These are phyloP conservation scores for Acanthosepion pharaonis DNA, from an alignment of 2,888 invertebrate genomes.

Conservation along the genomic window DNA sequence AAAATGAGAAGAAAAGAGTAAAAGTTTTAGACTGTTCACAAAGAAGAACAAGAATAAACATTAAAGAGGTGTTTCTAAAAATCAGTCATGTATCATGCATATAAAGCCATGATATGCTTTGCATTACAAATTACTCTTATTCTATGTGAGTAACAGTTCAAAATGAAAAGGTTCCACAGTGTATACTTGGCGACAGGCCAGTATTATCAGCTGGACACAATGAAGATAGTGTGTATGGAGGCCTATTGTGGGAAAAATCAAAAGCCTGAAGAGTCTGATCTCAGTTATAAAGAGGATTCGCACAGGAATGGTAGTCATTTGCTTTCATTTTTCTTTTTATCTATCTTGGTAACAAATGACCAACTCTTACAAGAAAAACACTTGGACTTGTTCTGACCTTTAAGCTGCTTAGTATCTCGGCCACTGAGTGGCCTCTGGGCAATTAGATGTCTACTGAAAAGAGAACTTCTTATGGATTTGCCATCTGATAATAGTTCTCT, in stretches of 20 bases:
- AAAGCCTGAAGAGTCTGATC: slow-evolving; percentile 16
- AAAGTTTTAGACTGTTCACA: no score
- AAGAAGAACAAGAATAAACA: not conserved
- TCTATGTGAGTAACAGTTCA: not conserved
- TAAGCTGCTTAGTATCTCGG: not conserved
- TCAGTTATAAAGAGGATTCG: slow-evolving; percentile 8
- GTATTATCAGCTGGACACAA: slow-evolving; percentile 8
- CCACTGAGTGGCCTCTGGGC: not conserved
- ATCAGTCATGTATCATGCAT: slow-evolving; percentile 6
- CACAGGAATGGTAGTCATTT: not conserved
- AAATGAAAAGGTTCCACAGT: slow-evolving; percentile 6
- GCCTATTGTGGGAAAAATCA: not conserved
- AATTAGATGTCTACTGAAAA: slow-evolving; percentile 5
- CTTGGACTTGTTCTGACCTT: not conserved
- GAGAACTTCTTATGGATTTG: no score
- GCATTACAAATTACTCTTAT: not conserved
- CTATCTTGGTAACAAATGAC: not conserved
- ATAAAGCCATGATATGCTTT: not conserved
- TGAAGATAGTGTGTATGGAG: not conserved
- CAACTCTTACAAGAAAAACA: not conserved
- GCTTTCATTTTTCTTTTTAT: not conserved
- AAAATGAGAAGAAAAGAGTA: no score
- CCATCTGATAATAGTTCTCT: no score
- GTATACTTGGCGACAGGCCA: slow-evolving; percentile 33
- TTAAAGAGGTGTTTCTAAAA: not conserved